Conservation (phyloP, 1,140 invertebrate genomes). For the Oedothorax gibbosus region DNA sequence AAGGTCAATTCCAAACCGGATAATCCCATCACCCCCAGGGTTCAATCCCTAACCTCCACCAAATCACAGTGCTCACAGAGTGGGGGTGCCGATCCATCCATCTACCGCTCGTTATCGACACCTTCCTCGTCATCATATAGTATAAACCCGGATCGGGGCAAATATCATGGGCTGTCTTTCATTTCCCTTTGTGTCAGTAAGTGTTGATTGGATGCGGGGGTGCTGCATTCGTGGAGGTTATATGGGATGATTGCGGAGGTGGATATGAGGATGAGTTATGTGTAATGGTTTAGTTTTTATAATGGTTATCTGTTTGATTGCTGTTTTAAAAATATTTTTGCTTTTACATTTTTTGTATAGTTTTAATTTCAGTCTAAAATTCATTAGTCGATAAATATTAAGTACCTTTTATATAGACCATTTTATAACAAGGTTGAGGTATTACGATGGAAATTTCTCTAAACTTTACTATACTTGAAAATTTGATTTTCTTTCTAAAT, state of each 20-base stretch:
- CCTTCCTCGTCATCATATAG: conserved; percentile 35
- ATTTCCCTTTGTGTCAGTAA: too few relatives aligned
- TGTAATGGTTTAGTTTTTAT: neutral
- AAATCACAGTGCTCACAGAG: conserved; percentile 15
- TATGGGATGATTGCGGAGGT: neutral
- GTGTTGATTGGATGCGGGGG: neutral
- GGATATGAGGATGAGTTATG: neutral
- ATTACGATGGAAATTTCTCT: too few relatives aligned
- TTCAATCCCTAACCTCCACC: conserved; percentile 21
- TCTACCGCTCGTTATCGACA: conserved; percentile 49
- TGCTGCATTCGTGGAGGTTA: neutral
- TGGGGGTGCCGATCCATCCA: conserved; percentile 32
- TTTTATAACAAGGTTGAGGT: too few relatives aligned
- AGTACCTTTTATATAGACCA: too few relatives aligned
- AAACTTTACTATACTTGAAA: too few relatives aligned
- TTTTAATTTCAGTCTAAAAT: too few relatives aligned
- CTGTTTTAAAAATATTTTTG: too few relatives aligned
- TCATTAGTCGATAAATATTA: too few relatives aligned
- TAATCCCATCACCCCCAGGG: conserved; percentile 12
- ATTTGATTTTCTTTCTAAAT: too few relatives aligned
- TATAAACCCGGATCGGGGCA: neutral
- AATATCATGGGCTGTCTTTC: too few relatives aligned
- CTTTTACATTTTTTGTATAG: too few relatives aligned
- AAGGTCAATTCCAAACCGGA: conserved; percentile 17
- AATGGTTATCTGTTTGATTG: neutral